These are phyloP conservation scores for Brachynemurus nebulosus DNA, from an alignment of 2,888 invertebrate genomes.

Conservation along the genomic window DNA sequence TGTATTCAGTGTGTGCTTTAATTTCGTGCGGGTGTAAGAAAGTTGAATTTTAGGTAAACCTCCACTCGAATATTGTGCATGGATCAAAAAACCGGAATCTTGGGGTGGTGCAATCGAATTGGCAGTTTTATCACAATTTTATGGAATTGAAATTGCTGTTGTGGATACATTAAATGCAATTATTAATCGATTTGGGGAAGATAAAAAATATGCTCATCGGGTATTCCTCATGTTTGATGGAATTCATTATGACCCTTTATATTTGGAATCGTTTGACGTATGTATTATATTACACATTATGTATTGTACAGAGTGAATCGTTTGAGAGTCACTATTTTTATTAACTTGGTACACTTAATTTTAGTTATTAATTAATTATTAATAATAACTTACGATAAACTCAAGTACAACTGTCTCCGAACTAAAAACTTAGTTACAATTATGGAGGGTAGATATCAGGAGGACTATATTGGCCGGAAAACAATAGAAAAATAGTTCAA, in stretches of 20 bases:
- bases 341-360: no score
- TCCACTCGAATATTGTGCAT: slow-evolving; percentile 71
- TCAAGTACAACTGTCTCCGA: no score
- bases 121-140: slow-evolving; percentile 72
- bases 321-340: no score
- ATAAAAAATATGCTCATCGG: slow-evolving; percentile 66
- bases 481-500: no score
- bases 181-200: slow-evolving; percentile 88
- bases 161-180: slow-evolving; percentile 83
- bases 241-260: slow-evolving; percentile 90
- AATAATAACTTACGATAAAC: no score
- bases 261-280: slow-evolving; percentile 68
- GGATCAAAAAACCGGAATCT: slow-evolving; percentile 78
- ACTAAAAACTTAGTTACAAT: no score
- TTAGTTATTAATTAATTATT: no score
- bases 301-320: slow-evolving; percentile 4
- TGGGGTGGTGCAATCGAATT: slow-evolving; percentile 98
- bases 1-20: neutral
- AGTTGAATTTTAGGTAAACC: slow-evolving; percentile 43
- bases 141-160: slow-evolving; percentile 84
- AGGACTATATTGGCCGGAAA: no score
- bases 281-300: slow-evolving; percentile 26
- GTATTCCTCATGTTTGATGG: slow-evolving; percentile 89
- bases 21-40: slow-evolving; percentile 12
- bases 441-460: no score